These are phyloP conservation scores for Ceratothoa steindachneri DNA, from an alignment of 2,888 invertebrate species.

Conservation along the genomic window DNA sequence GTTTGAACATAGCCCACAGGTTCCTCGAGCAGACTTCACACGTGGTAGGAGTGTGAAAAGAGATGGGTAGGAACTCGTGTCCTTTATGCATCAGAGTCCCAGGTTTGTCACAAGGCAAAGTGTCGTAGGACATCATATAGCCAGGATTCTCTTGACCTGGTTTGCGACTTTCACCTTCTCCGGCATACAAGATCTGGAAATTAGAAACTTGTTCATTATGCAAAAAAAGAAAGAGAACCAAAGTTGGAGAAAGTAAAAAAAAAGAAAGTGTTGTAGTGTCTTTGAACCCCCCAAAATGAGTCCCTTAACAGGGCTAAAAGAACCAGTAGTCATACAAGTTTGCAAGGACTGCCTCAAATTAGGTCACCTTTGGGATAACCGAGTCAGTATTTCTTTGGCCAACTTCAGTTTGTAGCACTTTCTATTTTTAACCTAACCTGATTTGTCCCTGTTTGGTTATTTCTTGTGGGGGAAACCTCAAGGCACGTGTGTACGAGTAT, in stretches of 20 bases:
- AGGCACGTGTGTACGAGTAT: too few relatives aligned
- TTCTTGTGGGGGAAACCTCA: too few relatives aligned
- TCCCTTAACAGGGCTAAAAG: too few relatives aligned
- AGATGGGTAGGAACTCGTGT: slow-evolving; percentile 92
- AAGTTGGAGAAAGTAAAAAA: slow-evolving; percentile 19
- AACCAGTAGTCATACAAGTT: too few relatives aligned
- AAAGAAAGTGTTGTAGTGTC: too few relatives aligned
- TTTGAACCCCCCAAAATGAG: too few relatives aligned
- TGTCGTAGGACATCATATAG: background rate
- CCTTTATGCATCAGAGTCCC: slow-evolving; percentile 69
- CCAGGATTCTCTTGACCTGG: slow-evolving; percentile 52
- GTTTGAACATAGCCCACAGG: slow-evolving; percentile 95
- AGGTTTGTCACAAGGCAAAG: slow-evolving; percentile 17
- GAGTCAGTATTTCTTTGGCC: too few relatives aligned
- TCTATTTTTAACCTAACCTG: too few relatives aligned
- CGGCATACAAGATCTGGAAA: slow-evolving; percentile 82
- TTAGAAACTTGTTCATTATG: slow-evolving; percentile 16
- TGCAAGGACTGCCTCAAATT: too few relatives aligned
- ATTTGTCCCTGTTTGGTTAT: too few relatives aligned
- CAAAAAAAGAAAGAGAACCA: slow-evolving; percentile 18
- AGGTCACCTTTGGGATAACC: too few relatives aligned
- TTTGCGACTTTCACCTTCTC: slow-evolving; percentile 75
- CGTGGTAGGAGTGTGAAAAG: slow-evolving; percentile 95
- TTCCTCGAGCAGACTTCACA: slow-evolving; percentile 97
- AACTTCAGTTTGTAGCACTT: too few relatives aligned